Percentiles rank a stretch among this genome's conserved stretches.
Conservation (phyloP, 2,797 vertebrate genomes). For the Rousettus madagascariensis region DNA sequence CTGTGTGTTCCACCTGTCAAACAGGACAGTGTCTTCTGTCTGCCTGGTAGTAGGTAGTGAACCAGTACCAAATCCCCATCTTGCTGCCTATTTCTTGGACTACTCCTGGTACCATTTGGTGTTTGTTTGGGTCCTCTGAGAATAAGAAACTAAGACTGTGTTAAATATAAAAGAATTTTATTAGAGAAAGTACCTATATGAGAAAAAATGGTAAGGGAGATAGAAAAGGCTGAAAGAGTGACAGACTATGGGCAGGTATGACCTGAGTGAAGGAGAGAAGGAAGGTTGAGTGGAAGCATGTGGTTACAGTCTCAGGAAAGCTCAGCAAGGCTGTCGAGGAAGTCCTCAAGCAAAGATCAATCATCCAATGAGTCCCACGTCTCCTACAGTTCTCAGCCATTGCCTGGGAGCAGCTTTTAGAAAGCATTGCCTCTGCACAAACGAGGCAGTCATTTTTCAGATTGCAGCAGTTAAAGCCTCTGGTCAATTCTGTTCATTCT, state of each 20-base stretch:
- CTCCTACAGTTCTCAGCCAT: background rate
- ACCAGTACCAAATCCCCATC: background rate
- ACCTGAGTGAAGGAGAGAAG: background rate
- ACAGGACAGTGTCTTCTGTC: background rate
- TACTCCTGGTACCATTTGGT: background rate
- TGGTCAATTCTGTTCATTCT: background rate
- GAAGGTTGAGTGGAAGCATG: background rate
- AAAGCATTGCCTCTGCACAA: background rate
- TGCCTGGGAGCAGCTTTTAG: background rate
- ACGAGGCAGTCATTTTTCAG: background rate
- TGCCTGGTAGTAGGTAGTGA: background rate
- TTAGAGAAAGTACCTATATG: background rate
- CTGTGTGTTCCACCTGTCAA: background rate
- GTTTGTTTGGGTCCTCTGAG: background rate
- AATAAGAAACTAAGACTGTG: background rate
- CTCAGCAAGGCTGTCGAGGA: background rate
- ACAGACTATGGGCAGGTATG: background rate
- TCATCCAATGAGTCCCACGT: accelerated
- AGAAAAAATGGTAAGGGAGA: background rate
- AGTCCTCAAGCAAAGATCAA: background rate
- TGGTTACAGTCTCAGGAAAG: background rate
- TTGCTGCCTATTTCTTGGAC: background rate
- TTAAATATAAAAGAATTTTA: background rate
- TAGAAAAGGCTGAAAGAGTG: background rate
- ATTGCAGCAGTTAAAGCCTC: background rate